Base-by-base conservation (phyloP, 2,888 invertebrate species). In the Ptychoptera albimana region DNA sequence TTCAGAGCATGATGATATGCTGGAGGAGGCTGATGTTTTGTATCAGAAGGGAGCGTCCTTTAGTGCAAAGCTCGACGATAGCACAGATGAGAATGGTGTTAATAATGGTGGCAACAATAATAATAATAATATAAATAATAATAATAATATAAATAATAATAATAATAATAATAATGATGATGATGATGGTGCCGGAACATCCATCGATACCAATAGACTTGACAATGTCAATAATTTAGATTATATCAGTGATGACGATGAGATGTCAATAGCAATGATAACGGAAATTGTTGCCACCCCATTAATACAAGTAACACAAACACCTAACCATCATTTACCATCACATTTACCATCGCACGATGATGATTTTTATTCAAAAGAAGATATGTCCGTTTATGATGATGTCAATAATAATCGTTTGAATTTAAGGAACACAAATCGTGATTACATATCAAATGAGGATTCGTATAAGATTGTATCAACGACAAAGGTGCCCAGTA, bases 31-130 rank as follows among this genome's bases (percentile, higher is more conserved):
- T 58, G 81, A 81, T 60, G 75, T 83, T 47, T 66, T 83, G 34
- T 81, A 81, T 56, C 81, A 82, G 63, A 83, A 82, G 63, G 83
- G 82, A 55, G 82, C 79, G 4, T 80, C 81, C 42, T 79, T 84
- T 63, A 82, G 82, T 50, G 82, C 81, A 31, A 80, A 82, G 63
- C 68, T 81, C 60, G 76, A 75, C 57, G 63, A 69, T 55, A 16
- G 32, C 10, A 32, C 10, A n/a, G 35, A 15, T 23, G 37, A 40
- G 2, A 11, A 35, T n/a, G 44, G 43, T 31, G 36, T 40, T 11
- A 35, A 41, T 10, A 14, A 11, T 34, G 36, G 34, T 10, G 43
- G 23, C 2, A 41, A 43, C 13, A 39, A 37, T 11, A 42, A 41
- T 42, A 36, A 44, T 41, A 43, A 58, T 43, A 50, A 49, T 38